Base-by-base conservation (phyloP, 1,140 invertebrate species). In the Papilio dardanus region DNA sequence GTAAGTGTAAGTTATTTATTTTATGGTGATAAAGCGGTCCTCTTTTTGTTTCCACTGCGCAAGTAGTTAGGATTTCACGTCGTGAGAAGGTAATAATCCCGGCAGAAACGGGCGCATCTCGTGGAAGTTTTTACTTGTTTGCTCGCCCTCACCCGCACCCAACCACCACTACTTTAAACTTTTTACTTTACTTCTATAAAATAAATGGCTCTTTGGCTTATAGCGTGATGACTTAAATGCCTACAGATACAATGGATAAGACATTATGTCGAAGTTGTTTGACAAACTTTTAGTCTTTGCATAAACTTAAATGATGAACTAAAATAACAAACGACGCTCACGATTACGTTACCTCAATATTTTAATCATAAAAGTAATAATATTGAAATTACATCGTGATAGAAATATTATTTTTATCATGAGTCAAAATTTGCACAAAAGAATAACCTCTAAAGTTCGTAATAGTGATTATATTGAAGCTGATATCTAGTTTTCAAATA, bases 121-220 rank as follows among this genome's bases (percentile, higher is more conserved):
- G 10, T 3, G 54, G 54, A 62, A 62, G 54, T 62, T 62, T 62
- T 62, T 62, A 62, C 54, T 62, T 62, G 54, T 62, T 62, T 62
- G 54, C 54, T 62, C 54, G 54, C 10, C 14, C 46, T 4, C 3
- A 33, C 33, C 50, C 19, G 24, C 10, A 62, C 54, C 24, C 24
- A 24, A 24, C 24, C 24, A 28, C 24, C 54, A 62, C 54, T 28
- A 62, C 24, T 28, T 62, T 62, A 62, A 62, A 62, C 54, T 62
- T 62, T 58, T 62, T 62, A 62, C 24, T 62, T 62, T 62, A 62
- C 54, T 30, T 3, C 24, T 28, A 28, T 62, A 54, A 54, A 54
- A 54, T 62, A 62, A 28, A 28, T 62, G 21, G 54, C 10, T 62
- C 54, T 28, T 62, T 16, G 5, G 10, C 21, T 62, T 62, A 62